These are phyloP conservation scores for Drosophila pseudotalamancana DNA, from an alignment of 2,888 invertebrate species.

Conservation along the genomic window DNA sequence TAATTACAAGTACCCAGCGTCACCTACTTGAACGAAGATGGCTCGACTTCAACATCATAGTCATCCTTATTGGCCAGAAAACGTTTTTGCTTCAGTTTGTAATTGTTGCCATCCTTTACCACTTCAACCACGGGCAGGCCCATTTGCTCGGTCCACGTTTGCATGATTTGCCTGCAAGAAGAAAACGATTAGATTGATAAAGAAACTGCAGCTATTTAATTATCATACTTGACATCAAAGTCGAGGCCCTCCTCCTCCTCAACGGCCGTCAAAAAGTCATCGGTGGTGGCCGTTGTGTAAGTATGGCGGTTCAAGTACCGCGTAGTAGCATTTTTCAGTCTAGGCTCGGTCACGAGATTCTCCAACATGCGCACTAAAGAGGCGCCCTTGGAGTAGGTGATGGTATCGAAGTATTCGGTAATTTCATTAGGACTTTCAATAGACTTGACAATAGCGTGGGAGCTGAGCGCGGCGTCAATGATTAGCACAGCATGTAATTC, in stretches of 20 bases:
- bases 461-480: constrained; percentile 91
- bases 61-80: constrained; percentile 90
- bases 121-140: constrained; percentile 92
- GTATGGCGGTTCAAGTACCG: constrained; percentile 89
- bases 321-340: constrained; percentile 90
- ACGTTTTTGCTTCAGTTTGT: constrained; percentile 89
- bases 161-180: constrained; percentile 88
- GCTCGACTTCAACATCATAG: constrained; percentile 84
- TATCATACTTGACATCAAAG: constrained; percentile 84
- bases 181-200: neutral
- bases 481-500: constrained; percentile 90
- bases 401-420: constrained; percentile 94
- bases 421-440: constrained; percentile 95
- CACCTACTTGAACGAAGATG: constrained; percentile 85
- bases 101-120: constrained; percentile 84
- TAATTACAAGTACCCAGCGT: no score
- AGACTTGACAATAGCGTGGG: constrained; percentile 95
- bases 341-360: constrained; percentile 88
- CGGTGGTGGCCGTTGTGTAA: constrained; percentile 91
- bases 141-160: constrained; percentile 95
- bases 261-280: constrained; percentile 88
- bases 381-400: constrained; percentile 97
- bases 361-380: constrained; percentile 95
- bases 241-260: constrained; percentile 86
- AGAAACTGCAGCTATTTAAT: neutral